Conservation (phyloP, 2,797 vertebrate species). For the Falco rusticolus region DNA sequence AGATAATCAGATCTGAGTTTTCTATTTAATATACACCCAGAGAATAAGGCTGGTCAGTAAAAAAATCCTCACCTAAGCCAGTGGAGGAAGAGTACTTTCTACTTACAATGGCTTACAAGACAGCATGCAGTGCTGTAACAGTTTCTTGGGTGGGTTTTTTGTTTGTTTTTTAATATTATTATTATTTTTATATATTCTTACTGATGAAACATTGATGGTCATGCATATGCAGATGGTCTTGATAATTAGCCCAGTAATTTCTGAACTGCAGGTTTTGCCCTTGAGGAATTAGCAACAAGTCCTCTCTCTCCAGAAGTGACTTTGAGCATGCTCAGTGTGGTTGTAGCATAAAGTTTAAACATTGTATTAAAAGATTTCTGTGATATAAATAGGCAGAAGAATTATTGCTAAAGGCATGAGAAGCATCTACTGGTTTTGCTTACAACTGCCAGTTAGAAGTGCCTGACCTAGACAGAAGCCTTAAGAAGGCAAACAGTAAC, state of each 20-base stretch:
- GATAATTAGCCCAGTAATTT: not conserved
- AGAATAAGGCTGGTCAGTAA: not conserved
- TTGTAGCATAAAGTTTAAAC: not conserved
- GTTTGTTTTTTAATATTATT: not conserved
- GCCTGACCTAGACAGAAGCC: not conserved
- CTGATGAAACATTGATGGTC: not conserved
- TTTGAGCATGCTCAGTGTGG: not conserved
- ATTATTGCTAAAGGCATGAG: not conserved
- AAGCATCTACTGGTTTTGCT: not conserved
- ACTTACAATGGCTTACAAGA: not conserved
- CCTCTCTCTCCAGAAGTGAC: not conserved
- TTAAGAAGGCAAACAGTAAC: not conserved
- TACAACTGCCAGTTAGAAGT: not conserved
- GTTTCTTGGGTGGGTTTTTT: not conserved
- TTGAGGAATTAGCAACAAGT: not conserved
- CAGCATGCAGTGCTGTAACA: not conserved
- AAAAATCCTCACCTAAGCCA: not conserved
- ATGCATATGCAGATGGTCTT: not conserved
- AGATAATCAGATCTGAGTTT: not conserved
- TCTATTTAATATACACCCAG: not conserved
- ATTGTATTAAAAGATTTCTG: not conserved
- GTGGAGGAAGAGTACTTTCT: not conserved
- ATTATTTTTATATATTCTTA: not conserved
- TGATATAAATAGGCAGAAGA: not conserved
- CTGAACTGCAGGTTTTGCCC: not conserved